Percentiles rank a stretch among this genome's conserved stretches.
Evolutionary conservation across 2,888 invertebrate species (phyloP).

Genomic region (Parnassius apollo): DNA sequence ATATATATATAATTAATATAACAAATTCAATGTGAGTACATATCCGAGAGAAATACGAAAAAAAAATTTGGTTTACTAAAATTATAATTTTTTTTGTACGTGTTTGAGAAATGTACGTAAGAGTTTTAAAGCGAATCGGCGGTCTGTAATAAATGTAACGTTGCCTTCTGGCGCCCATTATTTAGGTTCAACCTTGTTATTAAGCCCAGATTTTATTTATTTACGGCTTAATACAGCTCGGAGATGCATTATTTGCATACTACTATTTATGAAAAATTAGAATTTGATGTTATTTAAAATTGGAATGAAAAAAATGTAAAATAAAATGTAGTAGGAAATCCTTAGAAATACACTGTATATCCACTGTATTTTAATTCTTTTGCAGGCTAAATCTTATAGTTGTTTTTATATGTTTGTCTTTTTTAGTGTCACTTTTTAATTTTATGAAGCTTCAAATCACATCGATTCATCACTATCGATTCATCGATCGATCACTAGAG

Average conservation of each 20-base stretch:
- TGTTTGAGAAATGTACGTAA: constrained; percentile 75
- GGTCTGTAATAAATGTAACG: constrained; percentile 70
- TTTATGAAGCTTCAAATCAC: too few relatives aligned
- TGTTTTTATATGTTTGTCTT: too few relatives aligned
- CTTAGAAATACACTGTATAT: too few relatives aligned
- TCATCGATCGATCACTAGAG: too few relatives aligned
- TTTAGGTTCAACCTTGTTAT: constrained; percentile 73
- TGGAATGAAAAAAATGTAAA: too few relatives aligned
- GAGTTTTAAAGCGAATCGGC: constrained; percentile 66
- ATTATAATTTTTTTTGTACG: constrained; percentile 76
- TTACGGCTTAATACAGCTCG: constrained; percentile 51
- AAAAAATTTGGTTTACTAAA: constrained; percentile 60
- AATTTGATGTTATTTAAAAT: too few relatives aligned
- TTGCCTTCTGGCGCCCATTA: constrained; percentile 78
- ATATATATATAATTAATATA: constrained; percentile 2
- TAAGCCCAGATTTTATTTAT: constrained; percentile 77
- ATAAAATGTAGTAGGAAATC: too few relatives aligned
- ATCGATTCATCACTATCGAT: too few relatives aligned
- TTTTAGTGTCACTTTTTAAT: too few relatives aligned
- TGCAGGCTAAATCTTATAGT: too few relatives aligned
- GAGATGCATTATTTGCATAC: constrained; percentile 12
- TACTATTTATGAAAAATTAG: background rate
- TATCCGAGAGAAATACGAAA: constrained; percentile 42
- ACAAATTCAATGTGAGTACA: constrained; percentile 19
- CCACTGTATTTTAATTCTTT: too few relatives aligned